phyloP scores from a whole-genome alignment of 1,140 invertebrate genomes.

The Pseudomyrmex dendroicus region DNA sequence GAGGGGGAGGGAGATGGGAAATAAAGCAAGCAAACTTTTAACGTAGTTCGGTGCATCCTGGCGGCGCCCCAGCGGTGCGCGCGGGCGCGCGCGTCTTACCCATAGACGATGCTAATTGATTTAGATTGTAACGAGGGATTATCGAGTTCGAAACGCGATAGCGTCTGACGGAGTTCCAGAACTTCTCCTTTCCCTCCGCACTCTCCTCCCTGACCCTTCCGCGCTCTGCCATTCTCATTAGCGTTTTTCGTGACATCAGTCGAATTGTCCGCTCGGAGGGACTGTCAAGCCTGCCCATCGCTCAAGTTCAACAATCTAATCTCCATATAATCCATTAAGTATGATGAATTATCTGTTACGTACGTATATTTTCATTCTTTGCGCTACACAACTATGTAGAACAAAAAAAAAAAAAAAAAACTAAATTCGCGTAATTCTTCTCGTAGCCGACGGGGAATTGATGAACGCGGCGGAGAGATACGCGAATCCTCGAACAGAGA shows the following conservation, averaged over 20 bases:
- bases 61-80: conserved; percentile 1
- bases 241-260: neutral
- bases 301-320: conserved; percentile 15
- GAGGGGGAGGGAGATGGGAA: conserved; percentile 1
- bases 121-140: conserved; percentile 59
- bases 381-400: too few relatives aligned
- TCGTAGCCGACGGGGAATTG: too few relatives aligned
- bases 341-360: neutral
- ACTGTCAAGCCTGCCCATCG: neutral
- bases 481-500: too few relatives aligned
- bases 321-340: neutral
- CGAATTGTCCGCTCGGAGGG: neutral
- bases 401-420: too few relatives aligned
- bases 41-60: conserved; percentile 66
- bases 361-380: too few relatives aligned
- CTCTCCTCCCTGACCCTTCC: neutral
- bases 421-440: neutral
- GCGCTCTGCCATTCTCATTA: neutral
- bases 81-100: conserved; percentile 35
- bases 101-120: conserved; percentile 57
- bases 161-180: conserved; percentile 20
- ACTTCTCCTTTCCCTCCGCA: neutral
- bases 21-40: conserved; percentile 71
- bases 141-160: conserved; percentile 56
- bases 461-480: too few relatives aligned